Evolutionary conservation across 2,888 invertebrate species (phyloP), one percentile per base, ranked within the genome.

Genomic region (Dioctria rufipes): DNA sequence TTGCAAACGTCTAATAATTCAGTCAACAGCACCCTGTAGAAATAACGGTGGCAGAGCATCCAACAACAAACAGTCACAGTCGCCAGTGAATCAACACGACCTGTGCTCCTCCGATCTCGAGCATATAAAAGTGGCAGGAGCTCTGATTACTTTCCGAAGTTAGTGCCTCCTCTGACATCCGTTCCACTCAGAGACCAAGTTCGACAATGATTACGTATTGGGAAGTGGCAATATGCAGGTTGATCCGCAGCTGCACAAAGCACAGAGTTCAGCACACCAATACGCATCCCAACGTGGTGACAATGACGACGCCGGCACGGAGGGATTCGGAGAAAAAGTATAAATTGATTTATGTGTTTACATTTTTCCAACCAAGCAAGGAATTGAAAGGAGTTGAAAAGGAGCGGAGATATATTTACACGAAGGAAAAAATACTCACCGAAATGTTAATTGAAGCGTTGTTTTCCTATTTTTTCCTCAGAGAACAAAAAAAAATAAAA

Each of bases 331-430:
- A 61, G 58, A 37, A 73, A 58, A 58, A 73, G 54, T 65, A 25
- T 25, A 60, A 79, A 79, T 79, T 79, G 79, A 79, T 79, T 79
- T 79, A 79, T 79, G 79, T 79, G 79, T 79, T 79, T 79, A 79
- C 79, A 79, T 79, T 79, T 79, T 69, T 60, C 73, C 73, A 73
- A 40, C 60, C 61, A 25, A 39, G 13, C 54, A 54, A 58, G 58
- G 40, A n/a, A 25, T 11, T 49, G 25, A 6, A 54, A 9, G 51
- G 54, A 67, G 11, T 54, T 46, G 49, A 43, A 25, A 37, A 8
- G 75, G 25, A 13, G 39, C 13, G 40, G 5, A 43, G 43, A 3
- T 39, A 54, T 39, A 39, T 5, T 13, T 39, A 65, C 11, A 25
- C 25, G 39, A 42, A 11, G 37, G 51, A 37, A 78, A 13, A 40